These are phyloP conservation scores for Carapus acus DNA, from an alignment of 2,797 vertebrate genomes.

Conservation along the genomic window DNA sequence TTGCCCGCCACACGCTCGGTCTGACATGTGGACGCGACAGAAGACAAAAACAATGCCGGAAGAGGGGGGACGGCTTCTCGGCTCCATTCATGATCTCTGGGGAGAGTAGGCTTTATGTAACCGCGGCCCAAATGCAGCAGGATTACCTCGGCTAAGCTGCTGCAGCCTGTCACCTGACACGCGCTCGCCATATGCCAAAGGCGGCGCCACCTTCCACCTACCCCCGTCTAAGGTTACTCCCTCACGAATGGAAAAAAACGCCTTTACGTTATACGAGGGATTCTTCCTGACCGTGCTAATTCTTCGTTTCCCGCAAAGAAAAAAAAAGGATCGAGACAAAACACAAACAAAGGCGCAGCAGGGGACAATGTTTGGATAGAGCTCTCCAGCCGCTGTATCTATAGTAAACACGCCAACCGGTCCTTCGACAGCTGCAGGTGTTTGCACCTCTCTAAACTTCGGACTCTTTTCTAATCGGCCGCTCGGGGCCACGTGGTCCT, in stretches of 20 bases:
- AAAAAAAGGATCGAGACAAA: no score
- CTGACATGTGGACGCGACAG: no score
- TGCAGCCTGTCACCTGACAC: slow-evolving; percentile 21
- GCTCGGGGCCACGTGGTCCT: slow-evolving; percentile 24
- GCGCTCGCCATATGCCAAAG: slow-evolving; percentile 3
- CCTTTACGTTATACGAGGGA: no score
- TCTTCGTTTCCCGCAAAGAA: no score
- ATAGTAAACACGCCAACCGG: slow-evolving; percentile 19
- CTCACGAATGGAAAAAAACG: no score
- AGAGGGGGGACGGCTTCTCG: no score
- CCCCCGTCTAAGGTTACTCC: no score
- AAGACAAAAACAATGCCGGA: no score
- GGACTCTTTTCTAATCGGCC: slow-evolving; percentile 6
- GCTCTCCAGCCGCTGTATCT: slow-evolving; percentile 14
- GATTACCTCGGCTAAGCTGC: slow-evolving; percentile 62
- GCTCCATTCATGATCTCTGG: slow-evolving; percentile 34
- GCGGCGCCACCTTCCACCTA: no score
- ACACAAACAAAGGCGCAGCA: neutral
- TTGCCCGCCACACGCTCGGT: no score
- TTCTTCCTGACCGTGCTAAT: no score
- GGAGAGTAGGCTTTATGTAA: slow-evolving; percentile 47
- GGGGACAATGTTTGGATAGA: no score
- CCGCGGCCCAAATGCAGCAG: slow-evolving; percentile 21
- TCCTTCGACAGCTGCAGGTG: neutral
- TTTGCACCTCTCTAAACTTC: slow-evolving; percentile 27